Evolutionary conservation across 2,113 vertebrate genomes (phyloP).

Genomic region (Brevimyrus niger): DNA sequence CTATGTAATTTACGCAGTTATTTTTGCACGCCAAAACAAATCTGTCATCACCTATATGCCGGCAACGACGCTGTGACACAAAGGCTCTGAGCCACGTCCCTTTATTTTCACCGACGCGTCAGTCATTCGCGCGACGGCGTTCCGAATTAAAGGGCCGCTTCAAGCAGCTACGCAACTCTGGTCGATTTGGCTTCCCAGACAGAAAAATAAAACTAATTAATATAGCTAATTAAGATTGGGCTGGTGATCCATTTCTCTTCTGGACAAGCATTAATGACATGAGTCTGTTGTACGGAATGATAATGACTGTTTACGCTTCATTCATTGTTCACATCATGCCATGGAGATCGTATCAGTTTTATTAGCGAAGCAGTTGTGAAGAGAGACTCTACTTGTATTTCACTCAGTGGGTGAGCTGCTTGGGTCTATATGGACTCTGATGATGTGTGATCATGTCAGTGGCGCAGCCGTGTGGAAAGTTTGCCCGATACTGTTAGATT

Average conservation of each 20-base stretch:
- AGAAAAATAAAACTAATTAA: conserved; percentile 6
- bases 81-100: conserved; percentile 5
- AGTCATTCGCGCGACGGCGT: conserved; percentile 4
- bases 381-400: not conserved
- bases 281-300: not conserved
- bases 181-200: not conserved
- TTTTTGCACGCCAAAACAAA: conserved; percentile 28
- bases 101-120: conserved; percentile 13
- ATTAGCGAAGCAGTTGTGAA: not conserved
- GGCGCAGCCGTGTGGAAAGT: not conserved
- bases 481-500: not conserved
- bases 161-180: conserved; percentile 10
- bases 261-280: conserved; percentile 5
- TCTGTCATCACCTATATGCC: conserved; percentile 30
- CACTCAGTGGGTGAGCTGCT: not conserved
- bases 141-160: conserved; percentile 23
- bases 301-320: not conserved
- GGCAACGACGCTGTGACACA: not conserved
- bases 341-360: not conserved
- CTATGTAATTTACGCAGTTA: conserved; percentile 23
- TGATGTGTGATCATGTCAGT: not conserved
- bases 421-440: not conserved
- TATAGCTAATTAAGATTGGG: not conserved
- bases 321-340: not conserved
- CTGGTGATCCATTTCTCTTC: conserved; percentile 2